Percentiles rank a stretch among this genome's conserved stretches.
Evolutionary conservation across 2,888 invertebrate species (phyloP).

Genomic region (Linyphia triangularis): DNA sequence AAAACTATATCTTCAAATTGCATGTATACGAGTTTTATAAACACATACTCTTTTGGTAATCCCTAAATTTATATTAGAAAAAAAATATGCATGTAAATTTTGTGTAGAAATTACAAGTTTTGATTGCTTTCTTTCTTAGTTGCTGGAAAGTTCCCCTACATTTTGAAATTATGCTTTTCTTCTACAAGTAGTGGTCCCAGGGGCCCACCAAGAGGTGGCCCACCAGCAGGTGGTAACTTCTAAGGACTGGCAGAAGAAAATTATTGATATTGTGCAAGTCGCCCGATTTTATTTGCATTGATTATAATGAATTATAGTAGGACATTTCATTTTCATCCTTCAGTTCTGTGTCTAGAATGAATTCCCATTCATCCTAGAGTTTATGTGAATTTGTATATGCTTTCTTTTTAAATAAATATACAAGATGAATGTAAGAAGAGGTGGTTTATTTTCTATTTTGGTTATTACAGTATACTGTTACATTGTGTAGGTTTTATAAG

Average conservation of each 20-base stretch:
- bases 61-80: too few relatives aligned
- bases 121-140: too few relatives aligned
- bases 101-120: too few relatives aligned
- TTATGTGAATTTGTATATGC: constrained; percentile 1
- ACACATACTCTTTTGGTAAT: too few relatives aligned
- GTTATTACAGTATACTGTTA: background rate
- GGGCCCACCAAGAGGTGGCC: constrained; percentile 17
- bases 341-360: background rate
- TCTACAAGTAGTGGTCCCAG: constrained; percentile 81
- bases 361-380: background rate
- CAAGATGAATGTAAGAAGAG: background rate
- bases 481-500: background rate
- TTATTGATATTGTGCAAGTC: background rate
- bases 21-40: too few relatives aligned
- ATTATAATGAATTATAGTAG: background rate
- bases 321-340: background rate
- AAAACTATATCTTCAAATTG: too few relatives aligned
- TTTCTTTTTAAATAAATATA: background rate
- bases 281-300: background rate
- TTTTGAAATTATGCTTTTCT: constrained; percentile 98
- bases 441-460: background rate
- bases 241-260: background rate
- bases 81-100: too few relatives aligned
- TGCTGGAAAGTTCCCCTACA: constrained; percentile 98
- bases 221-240: background rate